Evolutionary conservation across 2,888 invertebrate species (phyloP).

Genomic region (Pheosia tremula): DNA sequence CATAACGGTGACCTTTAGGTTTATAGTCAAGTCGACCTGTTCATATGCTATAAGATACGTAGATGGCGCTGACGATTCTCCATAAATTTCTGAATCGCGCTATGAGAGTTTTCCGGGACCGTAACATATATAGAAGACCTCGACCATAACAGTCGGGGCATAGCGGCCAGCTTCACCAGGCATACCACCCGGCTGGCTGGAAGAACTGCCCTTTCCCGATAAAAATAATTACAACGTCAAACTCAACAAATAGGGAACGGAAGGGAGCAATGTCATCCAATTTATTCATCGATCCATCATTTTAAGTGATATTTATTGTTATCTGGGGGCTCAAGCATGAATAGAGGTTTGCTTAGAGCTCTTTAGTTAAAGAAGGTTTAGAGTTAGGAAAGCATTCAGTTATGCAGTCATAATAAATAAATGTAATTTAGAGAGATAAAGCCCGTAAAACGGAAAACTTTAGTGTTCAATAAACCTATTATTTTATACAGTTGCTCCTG

Average conservation of each 20-base stretch:
- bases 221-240: not conserved
- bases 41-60: no score
- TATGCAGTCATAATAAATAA: not conserved
- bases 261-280: slow-evolving; percentile 54
- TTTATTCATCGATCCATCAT: slow-evolving; percentile 54
- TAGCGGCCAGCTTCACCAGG: no score
- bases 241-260: slow-evolving; percentile 43
- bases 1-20: no score
- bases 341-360: slow-evolving; percentile 13
- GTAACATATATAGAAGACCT: no score
- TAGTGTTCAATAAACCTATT: slow-evolving; percentile 1
- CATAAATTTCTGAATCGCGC: no score
- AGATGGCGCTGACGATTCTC: no score
- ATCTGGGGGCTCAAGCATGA: slow-evolving; percentile 30
- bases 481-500: slow-evolving; percentile 23
- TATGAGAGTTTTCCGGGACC: no score
- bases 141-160: no score
- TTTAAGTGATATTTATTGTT: slow-evolving; percentile 62
- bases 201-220: no score
- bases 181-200: no score
- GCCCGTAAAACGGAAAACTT: not conserved
- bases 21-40: no score
- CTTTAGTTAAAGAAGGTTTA: not conserved
- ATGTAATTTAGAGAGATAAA: not conserved
- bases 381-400: no score